Evolutionary conservation across 2,888 invertebrate species (phyloP).

Genomic region (Mimas tiliae): DNA sequence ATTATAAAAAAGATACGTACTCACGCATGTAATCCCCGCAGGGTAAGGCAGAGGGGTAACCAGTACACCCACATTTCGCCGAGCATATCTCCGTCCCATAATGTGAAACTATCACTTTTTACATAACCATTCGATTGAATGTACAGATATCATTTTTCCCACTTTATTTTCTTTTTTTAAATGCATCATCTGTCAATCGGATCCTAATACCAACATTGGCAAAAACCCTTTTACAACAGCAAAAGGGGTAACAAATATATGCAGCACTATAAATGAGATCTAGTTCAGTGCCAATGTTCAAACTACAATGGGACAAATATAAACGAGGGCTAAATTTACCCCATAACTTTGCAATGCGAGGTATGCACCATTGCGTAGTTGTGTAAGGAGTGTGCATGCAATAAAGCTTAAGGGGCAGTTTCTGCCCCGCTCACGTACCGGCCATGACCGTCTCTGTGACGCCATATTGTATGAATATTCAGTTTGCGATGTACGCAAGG

Average conservation of each 20-base stretch:
- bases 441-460: conserved; percentile 29
- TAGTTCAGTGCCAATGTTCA: not conserved
- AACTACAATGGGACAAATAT: not conserved
- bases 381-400: conserved; percentile 14
- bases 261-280: not conserved
- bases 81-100: too few species aligned
- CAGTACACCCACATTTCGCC: too few species aligned
- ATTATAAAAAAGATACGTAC: too few species aligned
- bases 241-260: not conserved
- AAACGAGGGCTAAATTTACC: conserved; percentile 5
- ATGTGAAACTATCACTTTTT: too few species aligned
- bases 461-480: conserved; percentile 35
- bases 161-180: too few species aligned
- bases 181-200: too few species aligned
- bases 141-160: too few species aligned
- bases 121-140: too few species aligned
- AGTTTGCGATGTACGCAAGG: conserved; percentile 28
- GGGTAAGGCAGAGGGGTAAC: too few species aligned
- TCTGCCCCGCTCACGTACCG: conserved; percentile 33
- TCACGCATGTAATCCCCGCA: too few species aligned
- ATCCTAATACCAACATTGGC: not conserved
- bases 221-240: not conserved
- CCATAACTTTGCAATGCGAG: conserved; percentile 16
- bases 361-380: conserved; percentile 9
- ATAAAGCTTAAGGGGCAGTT: conserved; percentile 24